These are phyloP conservation scores for Ptychadena robeensis DNA, from an alignment of 2,797 vertebrate genomes.

Conservation along the genomic window DNA sequence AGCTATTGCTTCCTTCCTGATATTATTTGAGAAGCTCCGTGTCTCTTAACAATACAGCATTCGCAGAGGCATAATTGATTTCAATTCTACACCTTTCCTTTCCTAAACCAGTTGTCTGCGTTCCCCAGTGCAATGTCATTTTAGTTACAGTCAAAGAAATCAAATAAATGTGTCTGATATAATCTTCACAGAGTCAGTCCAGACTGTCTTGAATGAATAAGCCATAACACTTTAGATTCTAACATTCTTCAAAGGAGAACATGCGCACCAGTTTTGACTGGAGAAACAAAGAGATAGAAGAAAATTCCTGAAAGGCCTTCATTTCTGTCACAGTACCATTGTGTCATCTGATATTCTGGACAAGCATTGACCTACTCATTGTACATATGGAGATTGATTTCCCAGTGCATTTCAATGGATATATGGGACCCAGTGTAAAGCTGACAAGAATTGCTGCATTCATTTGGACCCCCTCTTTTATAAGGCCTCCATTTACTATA, in stretches of 20 bases:
- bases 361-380: neutral
- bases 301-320: neutral
- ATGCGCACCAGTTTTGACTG: slow-evolving; percentile 3
- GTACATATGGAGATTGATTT: neutral
- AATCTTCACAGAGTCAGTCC: slow-evolving; percentile 23
- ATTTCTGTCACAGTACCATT: neutral
- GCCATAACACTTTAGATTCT: slow-evolving; percentile 23
- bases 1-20: neutral
- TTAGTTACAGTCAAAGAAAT: slow-evolving; percentile 44
- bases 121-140: slow-evolving; percentile 40
- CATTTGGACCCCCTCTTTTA: no score
- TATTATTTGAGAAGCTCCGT: slow-evolving; percentile 1
- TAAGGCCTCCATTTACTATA: no score
- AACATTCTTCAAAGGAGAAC: slow-evolving; percentile 21
- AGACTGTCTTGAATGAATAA: slow-evolving; percentile 37
- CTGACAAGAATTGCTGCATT: no score
- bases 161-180: slow-evolving; percentile 47
- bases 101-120: slow-evolving; percentile 21
- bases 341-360: neutral
- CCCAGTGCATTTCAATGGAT: neutral
- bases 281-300: slow-evolving; percentile 18
- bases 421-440: neutral
- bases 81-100: slow-evolving; percentile 35
- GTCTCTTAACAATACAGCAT: slow-evolving; percentile 11
- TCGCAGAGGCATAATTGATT: slow-evolving; percentile 31